Base-by-base conservation (phyloP, 2,888 invertebrate species). In the Pelosia muscerda region DNA sequence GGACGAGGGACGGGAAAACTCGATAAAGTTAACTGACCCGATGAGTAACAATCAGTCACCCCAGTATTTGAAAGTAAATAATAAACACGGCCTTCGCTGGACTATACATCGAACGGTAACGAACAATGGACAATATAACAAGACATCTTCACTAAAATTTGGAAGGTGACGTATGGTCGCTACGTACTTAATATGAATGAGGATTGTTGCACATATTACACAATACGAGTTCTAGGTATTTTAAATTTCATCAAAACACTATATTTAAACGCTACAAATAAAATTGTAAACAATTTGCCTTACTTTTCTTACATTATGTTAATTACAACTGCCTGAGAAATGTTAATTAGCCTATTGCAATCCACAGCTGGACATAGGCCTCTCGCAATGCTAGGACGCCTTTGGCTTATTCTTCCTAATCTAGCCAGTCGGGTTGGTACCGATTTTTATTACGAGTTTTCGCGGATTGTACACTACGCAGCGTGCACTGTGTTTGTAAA, bases 1-100 rank as follows among this genome's bases (percentile, higher is more conserved):
- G 81, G 76, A 76, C 53, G 68, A 76, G 75, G 80, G 77, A 75
- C 72, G 72, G 73, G 68, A 74, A 81, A 78, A 81, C 76, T 77
- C 75, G 85, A 88, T 86, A 88, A 87, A 88, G 88, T 89, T 87
- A 88, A 89, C 85, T 87, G 89, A 88, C 88, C 89, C 84, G 82
- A 84, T 84, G 88, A 88, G 85, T 88, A 87, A 88, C 88, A 90
- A 88, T 88, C 90, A 86, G 82, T 78, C 84, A 77, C 86, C 85
- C 86, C 81, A 83, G 49, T 68, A 76, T 75, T 77, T 69, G 77
- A 79, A 83, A 83, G 78, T 81, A 84, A 86, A 86, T 82, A 84
- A 86, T 84, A 84, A 84, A 86, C 84, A 84, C 83, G 75, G 68
- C 72, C 71, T 72, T 81, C 76, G 78, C 77, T 81, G 77, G 76